These are phyloP conservation scores for Spodoptera littoralis DNA, from an alignment of 2,888 invertebrate genomes.

Conservation along the genomic window DNA sequence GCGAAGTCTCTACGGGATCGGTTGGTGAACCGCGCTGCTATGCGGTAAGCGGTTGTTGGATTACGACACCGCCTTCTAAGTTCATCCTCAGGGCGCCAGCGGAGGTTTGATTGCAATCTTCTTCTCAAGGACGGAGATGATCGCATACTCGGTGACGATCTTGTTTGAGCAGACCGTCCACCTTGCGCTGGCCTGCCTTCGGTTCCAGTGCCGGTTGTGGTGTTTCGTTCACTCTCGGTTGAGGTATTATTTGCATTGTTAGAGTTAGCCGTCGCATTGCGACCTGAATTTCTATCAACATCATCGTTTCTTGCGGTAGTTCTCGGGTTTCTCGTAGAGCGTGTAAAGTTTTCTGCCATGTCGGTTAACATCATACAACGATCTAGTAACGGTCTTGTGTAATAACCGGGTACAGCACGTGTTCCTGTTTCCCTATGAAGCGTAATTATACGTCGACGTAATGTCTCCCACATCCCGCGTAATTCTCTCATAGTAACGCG, in stretches of 20 bases:
- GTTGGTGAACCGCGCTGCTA: conserved; percentile 68
- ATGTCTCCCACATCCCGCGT: conserved; percentile 90
- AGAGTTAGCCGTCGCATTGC: conserved; percentile 48
- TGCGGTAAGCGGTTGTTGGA: conserved; percentile 62
- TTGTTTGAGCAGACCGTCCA: conserved; percentile 55
- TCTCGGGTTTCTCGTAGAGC: conserved; percentile 59
- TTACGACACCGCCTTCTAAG: conserved; percentile 72
- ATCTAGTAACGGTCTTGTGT: conserved; percentile 80
- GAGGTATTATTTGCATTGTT: conserved; percentile 50
- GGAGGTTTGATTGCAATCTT: conserved; percentile 68
- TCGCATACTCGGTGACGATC: conserved; percentile 63
- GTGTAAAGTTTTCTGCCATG: conserved; percentile 72
- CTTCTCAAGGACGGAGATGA: conserved; percentile 69
- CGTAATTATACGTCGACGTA: conserved; percentile 89
- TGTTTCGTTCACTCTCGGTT: conserved; percentile 55
- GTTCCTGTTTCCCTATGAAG: conserved; percentile 85
- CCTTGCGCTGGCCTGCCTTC: conserved; percentile 53
- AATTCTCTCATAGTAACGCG: conserved; percentile 88
- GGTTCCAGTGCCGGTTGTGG: conserved; percentile 54
- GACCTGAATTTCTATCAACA: conserved; percentile 56
- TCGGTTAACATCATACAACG: conserved; percentile 83
- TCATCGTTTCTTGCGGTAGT: conserved; percentile 64
- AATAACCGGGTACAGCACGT: conserved; percentile 77
- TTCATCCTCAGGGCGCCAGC: conserved; percentile 80
- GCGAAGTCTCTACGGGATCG: conserved; percentile 76